Evolutionary conservation across 2,888 invertebrate species (phyloP).

Genomic region (Ischnura elegans): DNA sequence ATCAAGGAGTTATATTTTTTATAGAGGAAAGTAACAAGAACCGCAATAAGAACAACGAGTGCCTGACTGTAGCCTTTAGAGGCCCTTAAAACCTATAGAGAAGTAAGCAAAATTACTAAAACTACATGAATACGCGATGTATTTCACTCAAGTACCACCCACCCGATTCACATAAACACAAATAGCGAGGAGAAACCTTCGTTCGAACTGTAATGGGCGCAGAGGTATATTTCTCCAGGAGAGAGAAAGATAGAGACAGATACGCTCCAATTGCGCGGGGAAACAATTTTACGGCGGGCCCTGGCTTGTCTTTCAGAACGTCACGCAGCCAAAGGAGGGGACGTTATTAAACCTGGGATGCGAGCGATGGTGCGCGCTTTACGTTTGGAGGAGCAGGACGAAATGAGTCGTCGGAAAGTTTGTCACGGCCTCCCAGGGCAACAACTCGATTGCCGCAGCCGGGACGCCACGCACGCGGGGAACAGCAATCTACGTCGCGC

Average conservation of each 20-base stretch:
- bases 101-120: too few species aligned
- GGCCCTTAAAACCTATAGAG: too few species aligned
- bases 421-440: not conserved
- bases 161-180: not conserved
- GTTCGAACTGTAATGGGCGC: too few species aligned
- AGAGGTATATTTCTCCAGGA: not conserved
- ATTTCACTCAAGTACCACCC: not conserved
- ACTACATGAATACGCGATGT: too few species aligned
- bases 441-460: not conserved
- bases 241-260: too few species aligned
- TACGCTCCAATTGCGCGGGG: not conserved
- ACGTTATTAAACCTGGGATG: not conserved
- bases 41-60: not conserved
- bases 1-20: too few species aligned
- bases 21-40: not conserved
- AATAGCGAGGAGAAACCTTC: not conserved
- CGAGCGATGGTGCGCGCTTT: not conserved
- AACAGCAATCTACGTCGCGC: not conserved
- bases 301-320: not conserved
- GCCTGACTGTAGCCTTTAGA: too few species aligned
- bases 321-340: not conserved
- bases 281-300: not conserved
- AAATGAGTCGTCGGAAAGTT: slow-evolving; percentile 7
- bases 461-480: not conserved
- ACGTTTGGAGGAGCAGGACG: not conserved